These are phyloP conservation scores for Helobdella robusta DNA, from an alignment of 2,888 invertebrate genomes.

Conservation along the genomic window DNA sequence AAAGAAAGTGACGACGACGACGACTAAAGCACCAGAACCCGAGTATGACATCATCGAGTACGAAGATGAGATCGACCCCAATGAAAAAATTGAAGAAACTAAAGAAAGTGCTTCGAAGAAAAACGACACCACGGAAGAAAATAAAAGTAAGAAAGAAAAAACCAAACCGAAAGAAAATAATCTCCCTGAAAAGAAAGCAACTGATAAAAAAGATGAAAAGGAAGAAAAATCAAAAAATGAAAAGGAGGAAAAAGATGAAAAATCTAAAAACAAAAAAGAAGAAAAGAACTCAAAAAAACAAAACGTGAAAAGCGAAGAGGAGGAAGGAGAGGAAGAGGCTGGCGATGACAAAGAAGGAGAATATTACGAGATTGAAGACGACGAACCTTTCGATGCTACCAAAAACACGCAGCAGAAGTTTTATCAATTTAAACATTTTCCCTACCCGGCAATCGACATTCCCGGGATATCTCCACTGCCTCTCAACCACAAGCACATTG, in stretches of 20 bases:
- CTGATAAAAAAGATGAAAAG: background rate
- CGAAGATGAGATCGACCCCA: background rate
- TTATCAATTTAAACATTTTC: conserved; percentile 29
- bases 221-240: background rate
- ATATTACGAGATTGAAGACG: conserved; percentile 7
- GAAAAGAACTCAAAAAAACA: background rate
- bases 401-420: conserved; percentile 6
- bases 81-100: conserved; percentile 11
- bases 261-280: background rate
- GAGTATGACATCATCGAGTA: conserved; percentile 4
- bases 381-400: conserved; percentile 13
- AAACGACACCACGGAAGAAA: conserved; percentile 2
- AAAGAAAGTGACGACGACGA: conserved; percentile 8
- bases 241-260: conserved; percentile 8
- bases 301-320: background rate
- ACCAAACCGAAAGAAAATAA: background rate
- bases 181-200: background rate
- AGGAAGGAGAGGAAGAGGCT: conserved; percentile 2
- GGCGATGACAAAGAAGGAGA: conserved; percentile 5
- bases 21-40: background rate
- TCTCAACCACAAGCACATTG: conserved; percentile 38
- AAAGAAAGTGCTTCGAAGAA: background rate
- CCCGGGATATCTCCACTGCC: conserved; percentile 36
- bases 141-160: conserved; percentile 3
- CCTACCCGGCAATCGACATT: conserved; percentile 33